A percentile compares a stretch with the other conserved stretches of the same genome.
Evolutionary conservation across 2,113 vertebrate genomes (phyloP).

Genomic region (Ia io): DNA sequence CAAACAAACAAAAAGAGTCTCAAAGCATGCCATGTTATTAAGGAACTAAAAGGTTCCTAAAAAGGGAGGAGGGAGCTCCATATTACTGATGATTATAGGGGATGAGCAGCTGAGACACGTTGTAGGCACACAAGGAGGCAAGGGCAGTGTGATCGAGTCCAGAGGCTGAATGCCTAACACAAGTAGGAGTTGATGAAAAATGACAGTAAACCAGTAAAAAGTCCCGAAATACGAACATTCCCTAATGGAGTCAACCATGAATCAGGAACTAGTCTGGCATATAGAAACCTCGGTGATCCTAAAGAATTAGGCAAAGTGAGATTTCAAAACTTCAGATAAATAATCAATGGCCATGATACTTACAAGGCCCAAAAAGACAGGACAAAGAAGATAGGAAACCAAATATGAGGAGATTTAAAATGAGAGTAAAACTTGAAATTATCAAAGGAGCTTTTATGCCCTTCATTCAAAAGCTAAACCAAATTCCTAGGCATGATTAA

Average conservation of each 20-base stretch:
- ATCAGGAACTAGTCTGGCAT: background rate
- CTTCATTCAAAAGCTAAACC: background rate
- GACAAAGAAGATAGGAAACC: background rate
- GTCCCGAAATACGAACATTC: background rate
- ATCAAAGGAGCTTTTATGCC: background rate
- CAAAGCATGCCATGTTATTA: background rate
- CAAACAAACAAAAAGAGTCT: background rate
- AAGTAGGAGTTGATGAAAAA: background rate
- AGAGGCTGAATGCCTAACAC: background rate
- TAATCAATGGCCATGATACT: conserved; percentile 25
- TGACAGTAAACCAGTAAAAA: background rate
- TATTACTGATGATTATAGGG: background rate
- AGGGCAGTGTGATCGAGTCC: background rate
- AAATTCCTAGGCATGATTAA: background rate
- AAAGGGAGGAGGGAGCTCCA: background rate
- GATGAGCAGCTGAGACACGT: background rate
- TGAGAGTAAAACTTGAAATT: background rate
- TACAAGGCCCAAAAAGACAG: background rate
- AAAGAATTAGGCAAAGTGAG: background rate
- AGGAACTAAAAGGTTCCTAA: background rate
- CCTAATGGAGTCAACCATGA: background rate
- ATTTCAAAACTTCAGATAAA: background rate
- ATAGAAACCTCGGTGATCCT: background rate
- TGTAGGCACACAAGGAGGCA: background rate
- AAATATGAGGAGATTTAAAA: background rate